Conservation (phyloP, 2,888 invertebrate genomes). For the Fragum sueziense region DNA sequence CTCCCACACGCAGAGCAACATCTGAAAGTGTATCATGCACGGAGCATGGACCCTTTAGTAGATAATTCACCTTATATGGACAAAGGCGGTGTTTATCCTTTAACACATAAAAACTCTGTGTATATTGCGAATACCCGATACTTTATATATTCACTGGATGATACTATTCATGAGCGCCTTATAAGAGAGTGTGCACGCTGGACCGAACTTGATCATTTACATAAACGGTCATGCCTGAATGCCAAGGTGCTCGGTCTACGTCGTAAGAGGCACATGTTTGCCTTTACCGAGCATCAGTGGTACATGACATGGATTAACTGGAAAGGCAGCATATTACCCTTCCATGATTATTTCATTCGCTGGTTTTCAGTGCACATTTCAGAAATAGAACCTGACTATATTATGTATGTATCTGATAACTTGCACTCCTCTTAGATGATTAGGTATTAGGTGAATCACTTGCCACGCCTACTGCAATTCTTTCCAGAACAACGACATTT, state of each 20-base stretch:
- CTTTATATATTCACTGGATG: constrained; percentile 15
- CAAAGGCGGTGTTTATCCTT: constrained; percentile 13
- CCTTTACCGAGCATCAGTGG: constrained; percentile 15
- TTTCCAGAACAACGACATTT: too few relatives aligned
- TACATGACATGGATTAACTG: constrained; percentile 1
- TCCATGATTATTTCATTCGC: not conserved
- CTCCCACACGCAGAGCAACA: not conserved
- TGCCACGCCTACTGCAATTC: too few relatives aligned
- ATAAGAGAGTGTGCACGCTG: not conserved
- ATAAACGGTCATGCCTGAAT: not conserved
- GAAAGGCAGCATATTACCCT: not conserved
- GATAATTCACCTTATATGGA: constrained; percentile 27
- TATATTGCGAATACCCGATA: constrained; percentile 35
- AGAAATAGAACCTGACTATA: not conserved
- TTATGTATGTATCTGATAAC: too few relatives aligned
- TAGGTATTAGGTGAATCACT: too few relatives aligned
- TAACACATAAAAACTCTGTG: constrained; percentile 9
- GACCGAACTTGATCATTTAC: not conserved
- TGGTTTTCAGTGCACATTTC: not conserved
- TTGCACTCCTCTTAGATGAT: too few relatives aligned
- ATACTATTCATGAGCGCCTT: not conserved
- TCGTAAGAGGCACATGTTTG: constrained; percentile 2
- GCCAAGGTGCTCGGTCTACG: not conserved
- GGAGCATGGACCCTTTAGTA: not conserved
- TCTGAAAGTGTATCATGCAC: not conserved